Percentiles rank a stretch among this genome's conserved stretches.
Evolutionary conservation across 2,113 vertebrate genomes (phyloP).

Genomic region (Indicator maculatus): DNA sequence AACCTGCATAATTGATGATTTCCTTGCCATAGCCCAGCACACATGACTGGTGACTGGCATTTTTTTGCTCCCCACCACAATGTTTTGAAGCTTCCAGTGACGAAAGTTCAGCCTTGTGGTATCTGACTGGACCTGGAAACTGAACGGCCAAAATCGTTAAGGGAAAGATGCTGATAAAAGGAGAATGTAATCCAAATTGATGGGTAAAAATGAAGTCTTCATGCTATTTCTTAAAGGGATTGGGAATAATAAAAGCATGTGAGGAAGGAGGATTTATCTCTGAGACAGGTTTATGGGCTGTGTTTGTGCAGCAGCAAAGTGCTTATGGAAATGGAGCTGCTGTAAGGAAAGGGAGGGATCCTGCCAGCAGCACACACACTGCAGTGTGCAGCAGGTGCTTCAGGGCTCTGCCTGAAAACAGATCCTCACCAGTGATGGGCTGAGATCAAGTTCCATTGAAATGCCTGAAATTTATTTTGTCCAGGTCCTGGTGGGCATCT

Average conservation of each 20-base stretch:
- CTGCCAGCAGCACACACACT: not conserved
- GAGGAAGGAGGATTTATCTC: not conserved
- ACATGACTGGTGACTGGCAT: not conserved
- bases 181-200: conserved; percentile 11
- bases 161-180: conserved; percentile 40
- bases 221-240: not conserved
- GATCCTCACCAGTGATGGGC: not conserved
- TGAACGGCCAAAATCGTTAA: not conserved
- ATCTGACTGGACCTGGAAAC: not conserved
- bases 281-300: not conserved
- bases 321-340: not conserved
- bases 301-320: not conserved
- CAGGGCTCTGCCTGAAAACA: not conserved
- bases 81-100: conserved; percentile 8
- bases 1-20: conserved; percentile 61
- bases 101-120: not conserved
- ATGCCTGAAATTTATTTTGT: not conserved
- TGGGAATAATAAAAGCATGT: conserved; percentile 15
- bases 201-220: conserved; percentile 10
- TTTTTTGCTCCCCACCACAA: not conserved
- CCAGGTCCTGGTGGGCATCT: not conserved
- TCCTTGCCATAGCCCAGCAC: not conserved
- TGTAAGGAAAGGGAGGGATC: not conserved
- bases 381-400: not conserved
- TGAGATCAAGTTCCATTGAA: not conserved